These are phyloP conservation scores for Oscarella lobularis DNA, from an alignment of 37 sponge, comb jelly and placozoan genomes.

Conservation along the genomic window DNA sequence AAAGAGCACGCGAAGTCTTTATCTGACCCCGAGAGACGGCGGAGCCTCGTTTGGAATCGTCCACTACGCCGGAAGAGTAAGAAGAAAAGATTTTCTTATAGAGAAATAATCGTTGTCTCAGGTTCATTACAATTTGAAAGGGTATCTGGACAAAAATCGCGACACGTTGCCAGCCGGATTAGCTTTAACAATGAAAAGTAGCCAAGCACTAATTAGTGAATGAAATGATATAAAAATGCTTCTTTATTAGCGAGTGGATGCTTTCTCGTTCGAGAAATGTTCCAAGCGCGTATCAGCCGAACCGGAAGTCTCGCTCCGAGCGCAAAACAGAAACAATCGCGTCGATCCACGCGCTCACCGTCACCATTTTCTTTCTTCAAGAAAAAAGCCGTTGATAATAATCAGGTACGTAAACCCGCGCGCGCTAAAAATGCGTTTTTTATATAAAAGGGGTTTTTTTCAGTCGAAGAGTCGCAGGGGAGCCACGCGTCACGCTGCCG, in stretches of 20 bases:
- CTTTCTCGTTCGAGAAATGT: constrained; percentile 37
- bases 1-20: constrained; percentile 24
- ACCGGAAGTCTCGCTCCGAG: constrained; percentile 40
- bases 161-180: constrained; percentile 16
- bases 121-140: constrained; percentile 19
- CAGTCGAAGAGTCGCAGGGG: no score
- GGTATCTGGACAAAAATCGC: constrained; percentile 26
- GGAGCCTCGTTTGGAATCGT: constrained; percentile 38
- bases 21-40: constrained; percentile 36
- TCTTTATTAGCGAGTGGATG: constrained; percentile 23
- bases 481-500: no score
- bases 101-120: background rate
- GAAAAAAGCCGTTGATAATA: background rate
- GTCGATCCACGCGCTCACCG: constrained; percentile 14
- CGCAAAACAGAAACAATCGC: constrained; percentile 17
- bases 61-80: constrained; percentile 71
- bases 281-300: constrained; percentile 18
- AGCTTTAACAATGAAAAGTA: constrained; percentile 13
- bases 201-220: background rate
- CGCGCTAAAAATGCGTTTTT: no score
- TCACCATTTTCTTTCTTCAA: constrained; percentile 43
- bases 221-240: background rate
- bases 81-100: background rate
- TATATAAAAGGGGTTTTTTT: no score
- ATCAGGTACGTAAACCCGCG: no score